phyloP scores from a whole-genome alignment of 2,888 invertebrate genomes.

The Drosophila putrida region DNA sequence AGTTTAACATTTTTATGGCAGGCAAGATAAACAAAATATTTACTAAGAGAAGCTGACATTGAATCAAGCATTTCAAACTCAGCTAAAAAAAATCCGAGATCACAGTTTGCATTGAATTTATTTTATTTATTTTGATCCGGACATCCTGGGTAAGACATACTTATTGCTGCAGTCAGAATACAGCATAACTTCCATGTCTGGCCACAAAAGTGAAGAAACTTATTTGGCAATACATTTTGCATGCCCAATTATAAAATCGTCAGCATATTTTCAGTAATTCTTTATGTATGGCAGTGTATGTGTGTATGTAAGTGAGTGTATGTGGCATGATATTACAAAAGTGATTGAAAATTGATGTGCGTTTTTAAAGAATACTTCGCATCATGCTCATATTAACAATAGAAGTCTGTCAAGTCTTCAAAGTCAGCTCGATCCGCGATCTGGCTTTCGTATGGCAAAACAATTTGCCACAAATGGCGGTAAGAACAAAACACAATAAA shows the following conservation, averaged over 20 bases:
- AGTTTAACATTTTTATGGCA: not conserved
- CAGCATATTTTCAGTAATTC: constrained; percentile 21
- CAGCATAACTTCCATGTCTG: constrained; percentile 2
- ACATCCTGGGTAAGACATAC: not conserved
- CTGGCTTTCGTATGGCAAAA: constrained; percentile 12
- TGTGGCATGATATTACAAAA: constrained; percentile 33
- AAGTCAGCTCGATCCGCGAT: not conserved
- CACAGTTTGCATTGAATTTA: no score
- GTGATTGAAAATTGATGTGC: constrained; percentile 48
- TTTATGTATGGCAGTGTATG: not conserved
- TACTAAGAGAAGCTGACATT: no score
- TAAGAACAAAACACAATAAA: constrained; percentile 9
- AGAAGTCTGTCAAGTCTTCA: not conserved
- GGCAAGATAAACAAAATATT: no score
- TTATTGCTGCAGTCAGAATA: not conserved
- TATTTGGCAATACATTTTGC: constrained; percentile 17
- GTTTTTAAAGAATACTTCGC: constrained; percentile 15
- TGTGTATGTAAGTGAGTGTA: not conserved
- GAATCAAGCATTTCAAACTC: no score
- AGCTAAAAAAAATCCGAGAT: no score
- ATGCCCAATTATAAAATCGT: constrained; percentile 53
- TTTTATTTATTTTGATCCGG: no score
- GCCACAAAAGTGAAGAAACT: not conserved
- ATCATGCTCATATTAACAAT: constrained; percentile 39
- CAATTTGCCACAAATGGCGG: constrained; percentile 16